Evolutionary conservation across 2,797 vertebrate species (phyloP), one percentile per base, ranked within the genome.

Genomic region (Tinamus major): DNA sequence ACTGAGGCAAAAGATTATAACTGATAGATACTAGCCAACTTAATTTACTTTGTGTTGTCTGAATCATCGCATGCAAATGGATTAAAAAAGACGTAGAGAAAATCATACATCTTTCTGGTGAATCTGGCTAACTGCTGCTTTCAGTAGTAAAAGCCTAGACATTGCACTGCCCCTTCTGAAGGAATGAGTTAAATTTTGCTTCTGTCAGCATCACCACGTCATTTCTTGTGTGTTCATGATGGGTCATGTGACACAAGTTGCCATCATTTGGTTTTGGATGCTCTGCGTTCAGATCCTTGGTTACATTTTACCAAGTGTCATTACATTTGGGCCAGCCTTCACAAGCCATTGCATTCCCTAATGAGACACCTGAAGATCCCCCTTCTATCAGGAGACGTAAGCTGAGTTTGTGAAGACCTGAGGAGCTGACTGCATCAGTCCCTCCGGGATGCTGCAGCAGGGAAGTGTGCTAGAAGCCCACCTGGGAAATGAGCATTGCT

Each of bases 61-160:
- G 20, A 89, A 29, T 56, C 15, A 29, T 63, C 44, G 33, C 17
- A 72, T 39, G 84, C 24, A 85, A 88, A 93, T 86, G 68, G 85
- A 85, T 70, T 63, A 82, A 61, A 18, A 55, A 74, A 93, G 51
- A 56, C 19, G 53, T 41, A 29, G 35, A 42, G 61, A 79, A 64
- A 49, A 86, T 72, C 29, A 62, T 55, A 31, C 51, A 23, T 9
- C 39, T 71, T 62, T 62, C 35, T 86, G 59, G 11, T 85, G 24
- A 85, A 59, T 68, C 37, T 42, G n/a, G 23, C 33, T 76, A 95
- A 77, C 27, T 68, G 70, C 20, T 61, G 7, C 89, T 96, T 91
- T 89, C 46, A 70, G 33, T 21, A 41, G 67, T 51, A 23, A n/a
- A 90, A 16, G 4, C 13, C 15, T 64, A 42, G 49, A n/a, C 35